Evolutionary conservation across 2,888 invertebrate species (phyloP), one percentile per base, ranked within the genome.

Genomic region (Coenonympha glycerion): DNA sequence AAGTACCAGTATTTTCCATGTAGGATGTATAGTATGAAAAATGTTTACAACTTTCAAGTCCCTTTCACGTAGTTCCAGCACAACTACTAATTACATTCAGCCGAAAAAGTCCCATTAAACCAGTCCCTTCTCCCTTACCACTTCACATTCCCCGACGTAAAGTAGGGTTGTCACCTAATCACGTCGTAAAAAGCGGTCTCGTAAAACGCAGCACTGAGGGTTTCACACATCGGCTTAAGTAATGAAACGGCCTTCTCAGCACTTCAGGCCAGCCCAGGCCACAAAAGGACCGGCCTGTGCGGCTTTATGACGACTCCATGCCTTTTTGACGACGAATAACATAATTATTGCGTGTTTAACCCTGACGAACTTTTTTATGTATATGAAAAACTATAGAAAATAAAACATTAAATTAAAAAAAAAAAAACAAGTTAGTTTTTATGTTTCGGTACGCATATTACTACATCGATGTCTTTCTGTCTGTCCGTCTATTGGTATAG

Each of bases 261-360:
- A 24, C 31, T 42, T 42, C 16, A 1, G 24, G 13, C 18, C 18
- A 41, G 24, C 15, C 18, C 18, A 41, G 22, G 21, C 21, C 21
- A 36, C 47, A 47, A 30, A 19, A 33, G 19, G 30, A 8, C 30
- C 21, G 6, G 15, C 13, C 19, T 31, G 21, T 33, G 21, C 6
- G 44, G 33, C 24, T 47, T 54, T 51, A 49, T 47, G 46, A 47
- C 40, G 58, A 56, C 39, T 60, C 57, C 56, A 55, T 53, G 47
- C 36, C 11, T 36, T 18, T 18, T 19, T 19, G 5, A 18, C 24
- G 15, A 3, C 6, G 31, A 31, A 15, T 28, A 31, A 31, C 6
- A 6, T 15, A 13, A 31, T 31, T 31, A 13, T 11, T 30, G 13
- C 5, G 8, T 15, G 15, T 31, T 31, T 15, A 31, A n/a, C n/a